phyloP scores from a whole-genome alignment of 2,797 vertebrate genomes.

The Spondyliosoma cantharus region DNA sequence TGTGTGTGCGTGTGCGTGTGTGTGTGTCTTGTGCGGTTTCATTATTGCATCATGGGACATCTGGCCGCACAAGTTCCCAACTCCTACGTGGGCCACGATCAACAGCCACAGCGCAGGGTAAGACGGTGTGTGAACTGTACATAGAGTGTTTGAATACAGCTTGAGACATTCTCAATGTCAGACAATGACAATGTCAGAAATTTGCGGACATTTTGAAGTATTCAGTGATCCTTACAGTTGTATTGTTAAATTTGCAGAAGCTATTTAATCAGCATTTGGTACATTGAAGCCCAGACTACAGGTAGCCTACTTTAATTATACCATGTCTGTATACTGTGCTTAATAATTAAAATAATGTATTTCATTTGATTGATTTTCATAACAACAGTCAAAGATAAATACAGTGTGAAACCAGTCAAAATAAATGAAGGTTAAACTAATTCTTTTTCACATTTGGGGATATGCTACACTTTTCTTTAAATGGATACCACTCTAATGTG shows the following conservation, averaged over 20 bases:
- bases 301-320: background rate
- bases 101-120: constrained; percentile 4
- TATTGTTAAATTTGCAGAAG: background rate
- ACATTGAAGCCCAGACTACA: too few relatives aligned
- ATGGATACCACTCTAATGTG: too few relatives aligned
- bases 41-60: constrained; percentile 59
- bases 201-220: background rate
- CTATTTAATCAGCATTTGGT: background rate
- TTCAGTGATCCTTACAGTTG: too few relatives aligned
- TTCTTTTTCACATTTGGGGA: background rate
- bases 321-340: background rate
- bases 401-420: background rate
- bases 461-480: background rate
- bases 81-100: constrained; percentile 10
- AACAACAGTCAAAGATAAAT: background rate
- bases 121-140: background rate
- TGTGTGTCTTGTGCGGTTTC: constrained; percentile 44
- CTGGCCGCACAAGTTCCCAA: constrained; percentile 5
- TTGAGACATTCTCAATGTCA: too few relatives aligned
- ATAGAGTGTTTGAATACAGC: too few relatives aligned
- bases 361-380: too few relatives aligned
- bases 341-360: too few relatives aligned
- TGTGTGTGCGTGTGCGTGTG: constrained; percentile 12
- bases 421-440: background rate
- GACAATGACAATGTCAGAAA: background rate